Evolutionary conservation across 2,113 vertebrate genomes (phyloP).

Genomic region (Alethe diademata): DNA sequence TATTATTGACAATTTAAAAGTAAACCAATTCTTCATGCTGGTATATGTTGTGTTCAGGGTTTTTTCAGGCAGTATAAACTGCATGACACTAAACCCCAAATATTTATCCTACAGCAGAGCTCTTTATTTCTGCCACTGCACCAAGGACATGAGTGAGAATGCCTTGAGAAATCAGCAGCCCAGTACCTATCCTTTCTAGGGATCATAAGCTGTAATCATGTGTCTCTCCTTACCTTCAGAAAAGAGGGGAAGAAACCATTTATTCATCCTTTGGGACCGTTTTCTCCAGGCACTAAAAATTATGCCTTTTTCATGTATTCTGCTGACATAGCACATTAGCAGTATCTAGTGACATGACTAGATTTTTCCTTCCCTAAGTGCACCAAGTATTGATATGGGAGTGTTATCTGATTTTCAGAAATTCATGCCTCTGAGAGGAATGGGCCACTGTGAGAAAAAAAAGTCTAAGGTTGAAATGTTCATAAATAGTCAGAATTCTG

Average conservation of each 20-base stretch:
- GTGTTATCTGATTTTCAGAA: neutral
- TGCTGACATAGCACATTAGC: neutral
- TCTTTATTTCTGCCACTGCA: neutral
- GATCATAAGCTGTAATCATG: neutral
- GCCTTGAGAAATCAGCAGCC: neutral
- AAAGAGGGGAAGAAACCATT: neutral
- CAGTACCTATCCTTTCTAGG: neutral
- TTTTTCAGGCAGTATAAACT: neutral
- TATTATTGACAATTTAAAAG: neutral
- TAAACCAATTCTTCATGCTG: neutral
- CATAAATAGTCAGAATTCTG: neutral
- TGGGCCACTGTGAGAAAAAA: neutral
- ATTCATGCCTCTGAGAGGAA: neutral
- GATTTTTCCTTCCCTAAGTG: neutral
- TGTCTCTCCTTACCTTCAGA: neutral
- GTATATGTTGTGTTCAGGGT: neutral
- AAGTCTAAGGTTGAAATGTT: neutral
- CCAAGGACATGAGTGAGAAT: neutral
- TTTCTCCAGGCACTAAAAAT: neutral
- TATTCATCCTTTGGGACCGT: neutral
- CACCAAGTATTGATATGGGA: neutral
- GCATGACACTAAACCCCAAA: neutral
- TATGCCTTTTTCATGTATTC: neutral
- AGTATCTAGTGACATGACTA: neutral
- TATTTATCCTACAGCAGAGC: neutral